Evolutionary conservation across 2,888 invertebrate species (phyloP), one percentile per base, ranked within the genome.

Genomic region (Leptodirus hochenwartii): DNA sequence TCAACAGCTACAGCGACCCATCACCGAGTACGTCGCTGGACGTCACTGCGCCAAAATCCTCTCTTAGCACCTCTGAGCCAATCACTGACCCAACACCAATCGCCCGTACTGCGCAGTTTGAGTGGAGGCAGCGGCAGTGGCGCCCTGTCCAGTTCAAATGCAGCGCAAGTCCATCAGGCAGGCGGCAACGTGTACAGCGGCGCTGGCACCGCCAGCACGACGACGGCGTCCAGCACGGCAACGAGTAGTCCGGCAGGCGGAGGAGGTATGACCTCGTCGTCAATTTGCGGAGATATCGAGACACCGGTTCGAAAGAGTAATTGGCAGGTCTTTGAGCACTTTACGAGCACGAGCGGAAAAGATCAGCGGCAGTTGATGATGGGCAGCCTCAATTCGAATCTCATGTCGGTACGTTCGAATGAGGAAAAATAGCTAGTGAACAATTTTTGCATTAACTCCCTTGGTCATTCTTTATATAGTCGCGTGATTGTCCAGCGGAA

Each of bases 291-390:
- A 20, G 20, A 20, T 20, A 20, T 8, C 9, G 9, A 20, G 8
- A 20, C 8, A 9, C 9, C 20, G n/a, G n/a, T n/a, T n/a, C n/a
- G n/a, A n/a, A 82, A 82, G 52, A 82, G 82, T 45, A 84, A 85
- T 58, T 85, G 84, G 84, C 82, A 84, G 53, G 84, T 85, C 41
- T 84, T 85, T 45, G 82, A 85, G 53, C 84, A 85, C 56, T 84
- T 79, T 57, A 62, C 63, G 28, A 64, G 59, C 37, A 65, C 67
- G 15, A 69, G 59, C 46, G 64, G 64, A 38, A 60, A 49, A 42
- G n/a, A n/a, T n/a, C n/a, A n/a, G n/a, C n/a, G n/a, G n/a, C n/a
- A n/a, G n/a, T n/a, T n/a, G n/a, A n/a, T n/a, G n/a, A n/a, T n/a
- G n/a, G 64, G 64, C 42, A 65, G 69, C 47, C 65, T 64, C 35